Evolutionary conservation across 2,113 vertebrate species (phyloP), one percentile per base, ranked within the genome.

Genomic region (Potamarius usumacintae): DNA sequence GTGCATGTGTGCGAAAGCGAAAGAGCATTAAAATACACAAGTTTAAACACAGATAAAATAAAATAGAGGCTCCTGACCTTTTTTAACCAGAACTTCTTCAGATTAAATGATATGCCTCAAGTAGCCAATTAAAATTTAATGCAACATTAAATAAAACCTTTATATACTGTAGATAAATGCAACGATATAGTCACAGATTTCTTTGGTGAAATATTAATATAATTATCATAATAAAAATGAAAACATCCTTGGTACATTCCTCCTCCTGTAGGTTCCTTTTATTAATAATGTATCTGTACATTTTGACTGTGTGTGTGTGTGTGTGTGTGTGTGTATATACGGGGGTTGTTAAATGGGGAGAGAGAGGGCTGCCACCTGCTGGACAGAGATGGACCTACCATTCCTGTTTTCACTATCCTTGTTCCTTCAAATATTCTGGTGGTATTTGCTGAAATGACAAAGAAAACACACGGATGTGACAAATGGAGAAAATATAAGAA

Each of bases 351-450:
- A 42, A 48, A 55, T 20, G 17, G n/a, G 55, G 15, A 87, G 18
- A 52, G 63, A 60, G 63, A 82, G 88, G 81, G 85, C 88, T 91
- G 91, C 92, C 90, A 91, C 90, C 92, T 94, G 85, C 86, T 93
- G 94, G 93, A 91, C 30, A 34, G 18, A 82, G 34, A 85, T 2
- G 27, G 30, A 96, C 97, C 97, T 95, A 99, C 98, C 97, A 98
- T 98, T 95, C 97, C 97, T 84, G 98, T 99, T 92, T 99, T 99
- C 86, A 99, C 97, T 77, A 99, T 99, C 91, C 98, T 95, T 34
- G 98, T 99, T 72, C 98, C 98, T 94, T 99, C 98, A 90, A 99
- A 99, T 94, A 99, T 98, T 91, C 97, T 95, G 89, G 98, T 99
- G 34, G 98, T 99, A 93, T 99, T 99, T 89, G 97, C 97, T 99